Percentiles rank a stretch among this genome's conserved stretches.
Evolutionary conservation across 2,113 vertebrate species (phyloP).

Genomic region (Neodon shergylaensis): DNA sequence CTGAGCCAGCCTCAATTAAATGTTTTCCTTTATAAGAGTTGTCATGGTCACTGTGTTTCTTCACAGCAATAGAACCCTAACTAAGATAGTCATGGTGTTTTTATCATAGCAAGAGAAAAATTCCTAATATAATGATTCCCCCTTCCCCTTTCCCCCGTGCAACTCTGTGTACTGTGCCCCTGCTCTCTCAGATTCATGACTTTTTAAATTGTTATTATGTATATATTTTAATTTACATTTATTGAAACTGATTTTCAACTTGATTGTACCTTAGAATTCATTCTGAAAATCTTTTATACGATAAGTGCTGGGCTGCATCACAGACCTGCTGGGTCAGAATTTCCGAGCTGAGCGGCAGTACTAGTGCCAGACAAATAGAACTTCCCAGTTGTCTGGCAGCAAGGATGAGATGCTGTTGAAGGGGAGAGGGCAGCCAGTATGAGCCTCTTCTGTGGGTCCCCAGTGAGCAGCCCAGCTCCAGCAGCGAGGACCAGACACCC

Average conservation of each 20-base stretch:
- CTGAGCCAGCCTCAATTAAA: not conserved
- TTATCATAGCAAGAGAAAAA: not conserved
- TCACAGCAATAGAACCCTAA: not conserved
- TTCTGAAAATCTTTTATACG: not conserved
- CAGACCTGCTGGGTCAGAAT: not conserved
- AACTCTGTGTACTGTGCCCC: not conserved
- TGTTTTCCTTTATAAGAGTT: not conserved
- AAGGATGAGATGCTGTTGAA: not conserved
- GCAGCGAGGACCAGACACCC: not conserved
- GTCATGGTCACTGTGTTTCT: not conserved
- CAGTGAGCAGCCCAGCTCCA: not conserved
- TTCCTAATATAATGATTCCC: not conserved
- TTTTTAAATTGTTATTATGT: not conserved
- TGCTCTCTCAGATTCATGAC: not conserved
- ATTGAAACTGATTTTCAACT: not conserved
- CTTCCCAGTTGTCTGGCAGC: not conserved
- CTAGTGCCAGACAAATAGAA: not conserved
- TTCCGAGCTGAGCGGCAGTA: not conserved
- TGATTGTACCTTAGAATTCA: not conserved
- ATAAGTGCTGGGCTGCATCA: not conserved
- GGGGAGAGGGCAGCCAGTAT: not conserved
- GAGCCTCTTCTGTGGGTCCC: not conserved
- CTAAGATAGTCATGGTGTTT: not conserved
- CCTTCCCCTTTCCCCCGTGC: rapidly evolving
- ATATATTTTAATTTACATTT: not conserved